phyloP scores from a whole-genome alignment of 1,140 invertebrate species.

The Melipona quadrifasciata region DNA sequence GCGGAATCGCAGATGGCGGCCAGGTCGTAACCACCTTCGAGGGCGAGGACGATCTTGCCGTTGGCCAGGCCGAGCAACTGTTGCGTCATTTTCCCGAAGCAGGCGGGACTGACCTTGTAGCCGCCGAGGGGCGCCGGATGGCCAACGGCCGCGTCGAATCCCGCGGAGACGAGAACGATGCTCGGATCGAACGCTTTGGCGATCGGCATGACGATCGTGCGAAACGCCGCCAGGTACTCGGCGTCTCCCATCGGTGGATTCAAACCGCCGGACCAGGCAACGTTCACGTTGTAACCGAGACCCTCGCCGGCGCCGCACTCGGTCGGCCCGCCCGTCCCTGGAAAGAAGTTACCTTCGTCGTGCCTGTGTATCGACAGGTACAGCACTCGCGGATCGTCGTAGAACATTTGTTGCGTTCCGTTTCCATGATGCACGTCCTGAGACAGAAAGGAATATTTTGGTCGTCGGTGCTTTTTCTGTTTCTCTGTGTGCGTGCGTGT shows the following conservation, averaged over 20 bases:
- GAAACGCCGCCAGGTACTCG: constrained; percentile 98
- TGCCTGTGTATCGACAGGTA: constrained; percentile 99
- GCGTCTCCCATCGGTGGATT: constrained; percentile 97
- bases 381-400: constrained; percentile 96
- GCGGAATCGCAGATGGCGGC: constrained; percentile 97
- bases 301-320: constrained; percentile 96
- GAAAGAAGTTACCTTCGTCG: constrained; percentile 99
- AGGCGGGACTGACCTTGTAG: constrained; percentile 95
- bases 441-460: constrained; percentile 35
- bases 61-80: constrained; percentile 95
- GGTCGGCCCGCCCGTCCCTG: constrained; percentile 95
- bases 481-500: too few relatives aligned
- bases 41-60: constrained; percentile 92
- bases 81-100: constrained; percentile 98
- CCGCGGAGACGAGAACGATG: constrained; percentile 97
- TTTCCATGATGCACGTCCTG: constrained; percentile 99
- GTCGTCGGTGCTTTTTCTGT: neutral
- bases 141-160: constrained; percentile 97
- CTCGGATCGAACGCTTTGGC: constrained; percentile 96
- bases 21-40: constrained; percentile 98
- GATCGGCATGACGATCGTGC: constrained; percentile 95
- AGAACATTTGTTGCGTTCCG: constrained; percentile 99
- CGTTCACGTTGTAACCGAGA: constrained; percentile 98
- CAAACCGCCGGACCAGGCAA: constrained; percentile 96
- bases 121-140: constrained; percentile 97